phyloP scores from a whole-genome alignment of 2,113 vertebrate genomes.

The Empidonax alnorum region DNA sequence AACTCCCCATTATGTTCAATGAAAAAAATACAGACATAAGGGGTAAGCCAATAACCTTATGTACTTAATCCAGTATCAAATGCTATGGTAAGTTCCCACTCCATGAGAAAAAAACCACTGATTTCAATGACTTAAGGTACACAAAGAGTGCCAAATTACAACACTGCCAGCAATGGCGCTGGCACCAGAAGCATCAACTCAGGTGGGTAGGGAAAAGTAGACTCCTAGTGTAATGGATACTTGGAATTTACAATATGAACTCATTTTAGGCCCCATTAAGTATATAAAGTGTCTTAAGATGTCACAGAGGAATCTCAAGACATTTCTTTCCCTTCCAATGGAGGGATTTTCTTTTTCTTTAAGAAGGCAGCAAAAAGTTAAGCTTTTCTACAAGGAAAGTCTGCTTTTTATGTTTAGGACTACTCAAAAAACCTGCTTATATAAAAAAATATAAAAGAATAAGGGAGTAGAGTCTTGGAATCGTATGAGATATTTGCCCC shows the following conservation, averaged over 20 bases:
- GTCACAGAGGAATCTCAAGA: slow-evolving; percentile 59
- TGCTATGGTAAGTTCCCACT: neutral
- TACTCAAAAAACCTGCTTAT: slow-evolving; percentile 76
- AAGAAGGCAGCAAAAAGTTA: slow-evolving; percentile 74
- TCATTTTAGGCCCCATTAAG: slow-evolving; percentile 65
- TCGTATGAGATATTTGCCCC: slow-evolving; percentile 67
- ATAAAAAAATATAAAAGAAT: slow-evolving; percentile 80
- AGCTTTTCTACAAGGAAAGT: slow-evolving; percentile 75
- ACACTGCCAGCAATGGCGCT: neutral
- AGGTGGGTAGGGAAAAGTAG: neutral
- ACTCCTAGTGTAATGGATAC: slow-evolving; percentile 20
- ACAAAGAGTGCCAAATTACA: neutral
- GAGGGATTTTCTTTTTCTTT: slow-evolving; percentile 69
- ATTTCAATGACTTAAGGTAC: neutral
- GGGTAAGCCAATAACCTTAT: slow-evolving; percentile 19
- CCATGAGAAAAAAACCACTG: slow-evolving; percentile 17
- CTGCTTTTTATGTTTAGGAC: slow-evolving; percentile 66
- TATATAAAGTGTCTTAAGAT: slow-evolving; percentile 55
- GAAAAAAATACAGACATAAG: neutral
- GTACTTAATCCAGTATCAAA: slow-evolving; percentile 20
- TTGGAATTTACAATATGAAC: neutral
- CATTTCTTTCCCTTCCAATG: slow-evolving; percentile 72
- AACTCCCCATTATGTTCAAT: neutral
- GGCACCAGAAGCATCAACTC: neutral
- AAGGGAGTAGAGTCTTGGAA: slow-evolving; percentile 69